Conservation (phyloP, 2,113 vertebrate species). For the Peromyscus polionotus region DNA sequence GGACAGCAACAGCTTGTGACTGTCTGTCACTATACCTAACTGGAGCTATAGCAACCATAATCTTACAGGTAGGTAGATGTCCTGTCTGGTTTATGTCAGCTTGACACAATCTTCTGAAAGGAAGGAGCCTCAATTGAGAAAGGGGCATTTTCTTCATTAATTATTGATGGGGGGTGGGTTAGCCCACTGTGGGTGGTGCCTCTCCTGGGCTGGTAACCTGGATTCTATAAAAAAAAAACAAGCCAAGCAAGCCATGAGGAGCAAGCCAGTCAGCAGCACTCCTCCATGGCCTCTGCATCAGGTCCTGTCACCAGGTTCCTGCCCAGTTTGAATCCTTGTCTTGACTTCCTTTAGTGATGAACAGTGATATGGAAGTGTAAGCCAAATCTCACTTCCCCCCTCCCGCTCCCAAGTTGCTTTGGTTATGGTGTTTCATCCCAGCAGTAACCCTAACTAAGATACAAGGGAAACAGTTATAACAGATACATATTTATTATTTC, state of each 20-base stretch:
- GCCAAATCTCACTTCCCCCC: not conserved
- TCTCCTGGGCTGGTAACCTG: not conserved
- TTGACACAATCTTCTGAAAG: not conserved
- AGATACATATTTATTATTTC: not conserved
- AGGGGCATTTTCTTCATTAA: not conserved
- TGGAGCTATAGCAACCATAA: constrained; percentile 88
- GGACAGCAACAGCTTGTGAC: constrained; percentile 96
- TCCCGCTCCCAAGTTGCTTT: not conserved
- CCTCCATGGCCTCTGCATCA: not conserved
- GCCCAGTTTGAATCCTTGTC: not conserved
- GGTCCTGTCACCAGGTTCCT: not conserved
- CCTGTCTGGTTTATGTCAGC: not conserved
- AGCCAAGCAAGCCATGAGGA: not conserved
- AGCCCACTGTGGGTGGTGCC: not conserved
- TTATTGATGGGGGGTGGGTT: not conserved
- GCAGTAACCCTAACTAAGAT: not conserved
- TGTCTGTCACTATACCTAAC: constrained; percentile 89
- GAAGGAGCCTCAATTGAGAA: not conserved
- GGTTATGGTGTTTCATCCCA: not conserved
- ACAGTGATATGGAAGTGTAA: not conserved
- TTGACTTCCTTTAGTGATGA: not conserved
- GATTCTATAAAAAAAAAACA: not conserved
- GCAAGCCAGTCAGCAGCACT: not conserved
- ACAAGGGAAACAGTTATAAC: not conserved
- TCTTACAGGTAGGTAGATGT: constrained; percentile 70